Evolutionary conservation across 1,140 invertebrate genomes (phyloP), one percentile per base, ranked within the genome.

Genomic region (Orussus abietinus): DNA sequence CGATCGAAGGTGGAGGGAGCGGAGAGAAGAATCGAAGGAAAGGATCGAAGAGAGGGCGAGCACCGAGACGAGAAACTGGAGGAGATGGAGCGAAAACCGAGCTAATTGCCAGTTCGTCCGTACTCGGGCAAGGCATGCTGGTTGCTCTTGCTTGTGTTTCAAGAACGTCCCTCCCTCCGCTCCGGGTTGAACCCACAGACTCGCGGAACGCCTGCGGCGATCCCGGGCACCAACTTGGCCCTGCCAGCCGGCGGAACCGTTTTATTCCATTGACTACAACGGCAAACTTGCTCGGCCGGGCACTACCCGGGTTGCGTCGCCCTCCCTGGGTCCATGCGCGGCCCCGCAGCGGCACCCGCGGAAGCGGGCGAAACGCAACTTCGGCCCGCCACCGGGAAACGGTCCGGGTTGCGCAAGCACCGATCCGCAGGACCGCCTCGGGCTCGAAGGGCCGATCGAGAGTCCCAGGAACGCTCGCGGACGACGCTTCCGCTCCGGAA

Each of bases 191-290:
- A 42, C 49, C 45, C 45, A 56, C 40, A 54, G 44, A 26, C 45
- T 45, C 29, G 5, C 17, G 25, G 20, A 64, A 52, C 56, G 59
- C 63, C 59, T 18, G 49, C 39, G 59, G 63, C 62, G 37, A 44
- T 59, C 41, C 51, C 39, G 38, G 47, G 32, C 37, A 49, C 42
- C 47, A 55, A 46, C 31, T 53, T 55, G 52, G 47, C 39, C 52
- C 46, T 54, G 45, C 45, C 44, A 49, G 47, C 47, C 42, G 21
- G 36, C 37, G 22, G 26, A 62, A 60, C 55, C 48, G 58, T 66
- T 66, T 60, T 60, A 62, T 63, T 62, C 53, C 58, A 56, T 64
- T 57, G 57, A 56, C 55, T 62, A 55, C 57, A 62, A 61, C 50
- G 57, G 45, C 45, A 57, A 65, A 65, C 57, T 64, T 65, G 55